Base-by-base conservation (phyloP, 2,797 vertebrate genomes). In the Gambelia wislizenii region DNA sequence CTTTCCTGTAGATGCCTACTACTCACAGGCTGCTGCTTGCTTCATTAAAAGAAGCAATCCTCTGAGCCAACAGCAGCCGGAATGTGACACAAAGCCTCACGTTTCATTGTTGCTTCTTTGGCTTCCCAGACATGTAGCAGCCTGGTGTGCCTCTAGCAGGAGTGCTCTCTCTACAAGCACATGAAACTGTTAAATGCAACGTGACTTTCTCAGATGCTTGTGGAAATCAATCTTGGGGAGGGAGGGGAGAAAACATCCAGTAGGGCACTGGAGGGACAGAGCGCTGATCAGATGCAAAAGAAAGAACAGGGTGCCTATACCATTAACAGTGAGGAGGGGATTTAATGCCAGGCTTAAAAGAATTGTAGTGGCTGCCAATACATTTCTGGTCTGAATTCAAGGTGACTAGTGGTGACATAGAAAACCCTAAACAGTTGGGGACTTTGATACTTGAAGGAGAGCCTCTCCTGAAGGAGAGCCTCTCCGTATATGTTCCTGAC, bases 181-280 rank as follows among this genome's bases (percentile, higher is more conserved):
- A 72, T 59, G 39, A 39, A 27, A 36, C 86, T 56, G 49, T 56
- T 42, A 6, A 9, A 12, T 61, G 79, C 52, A 87, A 83, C 54
- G 69, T 87, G 86, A 87, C 69, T 70, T 59, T 67, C 39, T 74
- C 86, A 87, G 86, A 69, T 42, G 39, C 67, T 18, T 2, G 0
- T n/a, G 20, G 30, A 44, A 87, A 44, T 81, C 85, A 39, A 18
- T 33, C 27, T 1, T 12, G 2, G 47, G 39, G 25, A 59, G 72
- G 16, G 13, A 39, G 36, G 27, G 7, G 52, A 3, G 12, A 8
- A 67, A 67, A 67, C 64, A 67, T 10, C 20, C 64, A 16, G 22
- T 22, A 67, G n/a, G 25, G 42, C 74, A 67, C 3, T 25, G 33
- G 74, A 61, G 42, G 74, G 42, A n/a, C 6, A 36, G 20, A 8